These are phyloP conservation scores for Fulica atra DNA, from an alignment of 2,113 vertebrate genomes.

Conservation along the genomic window DNA sequence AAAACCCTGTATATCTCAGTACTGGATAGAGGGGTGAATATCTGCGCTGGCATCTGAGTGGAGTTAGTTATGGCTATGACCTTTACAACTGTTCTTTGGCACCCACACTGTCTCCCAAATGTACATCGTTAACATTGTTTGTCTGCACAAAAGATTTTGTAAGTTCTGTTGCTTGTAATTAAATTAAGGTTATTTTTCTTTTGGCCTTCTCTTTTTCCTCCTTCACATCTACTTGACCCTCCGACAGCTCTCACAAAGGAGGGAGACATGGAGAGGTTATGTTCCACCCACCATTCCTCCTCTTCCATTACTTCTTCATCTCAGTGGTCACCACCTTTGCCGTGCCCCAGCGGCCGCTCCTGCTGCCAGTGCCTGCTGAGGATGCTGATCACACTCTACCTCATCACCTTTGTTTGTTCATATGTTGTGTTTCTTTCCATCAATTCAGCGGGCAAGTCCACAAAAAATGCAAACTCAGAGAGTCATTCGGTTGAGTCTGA, in stretches of 20 bases:
- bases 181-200: conserved; percentile 46
- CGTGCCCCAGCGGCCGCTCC: conserved; percentile 75
- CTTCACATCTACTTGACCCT: conserved; percentile 41
- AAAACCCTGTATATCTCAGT: not conserved
- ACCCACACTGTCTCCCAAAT: not conserved
- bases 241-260: conserved; percentile 63
- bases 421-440: conserved; percentile 78
- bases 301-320: conserved; percentile 70
- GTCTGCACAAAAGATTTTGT: not conserved
- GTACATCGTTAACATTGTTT: not conserved
- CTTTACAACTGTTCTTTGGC: not conserved
- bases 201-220: conserved; percentile 36
- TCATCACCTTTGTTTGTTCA: conserved; percentile 79
- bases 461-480: conserved; percentile 65
- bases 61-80: not conserved
- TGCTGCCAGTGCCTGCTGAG: conserved; percentile 76
- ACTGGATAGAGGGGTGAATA: not conserved
- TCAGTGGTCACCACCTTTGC: conserved; percentile 67
- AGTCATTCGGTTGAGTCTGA: conserved; percentile 69
- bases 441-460: conserved; percentile 72
- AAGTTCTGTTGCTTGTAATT: conserved; percentile 47
- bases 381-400: conserved; percentile 73
- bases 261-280: conserved; percentile 58
- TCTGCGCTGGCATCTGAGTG: conserved; percentile 60
- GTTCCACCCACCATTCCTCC: conserved; percentile 53